These are phyloP conservation scores for Heliocidaris tuberculata DNA, from an alignment of 35 echinoderm and acorn worm species.

Conservation along the genomic window DNA sequence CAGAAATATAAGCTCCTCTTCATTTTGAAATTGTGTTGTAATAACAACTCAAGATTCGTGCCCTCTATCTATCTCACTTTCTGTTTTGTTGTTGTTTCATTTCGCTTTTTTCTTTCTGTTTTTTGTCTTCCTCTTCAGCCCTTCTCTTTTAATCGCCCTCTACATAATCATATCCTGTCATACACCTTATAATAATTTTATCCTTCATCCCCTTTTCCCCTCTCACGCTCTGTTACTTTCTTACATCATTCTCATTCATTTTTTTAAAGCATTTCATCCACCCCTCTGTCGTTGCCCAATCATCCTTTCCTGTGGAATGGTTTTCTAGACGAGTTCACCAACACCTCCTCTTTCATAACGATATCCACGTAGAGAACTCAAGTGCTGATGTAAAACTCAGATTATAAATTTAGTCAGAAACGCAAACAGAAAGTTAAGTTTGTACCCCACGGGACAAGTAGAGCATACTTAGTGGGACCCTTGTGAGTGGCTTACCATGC, in stretches of 20 bases:
- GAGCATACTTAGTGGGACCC: background rate
- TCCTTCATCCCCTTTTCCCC: too few species aligned
- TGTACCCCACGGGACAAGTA: background rate
- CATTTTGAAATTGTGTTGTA: too few species aligned
- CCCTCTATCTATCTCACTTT: too few species aligned
- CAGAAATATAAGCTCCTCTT: too few species aligned
- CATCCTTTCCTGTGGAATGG: background rate
- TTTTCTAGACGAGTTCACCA: background rate
- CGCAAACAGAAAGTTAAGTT: background rate
- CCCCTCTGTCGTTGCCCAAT: background rate
- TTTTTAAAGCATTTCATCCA: background rate
- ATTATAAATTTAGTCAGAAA: background rate
- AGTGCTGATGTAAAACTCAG: background rate
- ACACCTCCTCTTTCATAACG: background rate
- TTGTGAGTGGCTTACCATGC: background rate
- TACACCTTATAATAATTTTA: too few species aligned
- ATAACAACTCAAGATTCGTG: too few species aligned
- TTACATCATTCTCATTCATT: background rate
- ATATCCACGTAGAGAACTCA: slow-evolving; percentile 2
- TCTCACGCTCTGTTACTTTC: background rate
- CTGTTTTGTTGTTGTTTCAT: too few species aligned
- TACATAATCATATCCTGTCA: too few species aligned
- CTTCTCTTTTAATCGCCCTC: background rate
- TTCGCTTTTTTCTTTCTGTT: too few species aligned
- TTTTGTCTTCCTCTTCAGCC: too few species aligned